phyloP scores from a whole-genome alignment of 1,140 invertebrate genomes.

The Galleria mellonella region DNA sequence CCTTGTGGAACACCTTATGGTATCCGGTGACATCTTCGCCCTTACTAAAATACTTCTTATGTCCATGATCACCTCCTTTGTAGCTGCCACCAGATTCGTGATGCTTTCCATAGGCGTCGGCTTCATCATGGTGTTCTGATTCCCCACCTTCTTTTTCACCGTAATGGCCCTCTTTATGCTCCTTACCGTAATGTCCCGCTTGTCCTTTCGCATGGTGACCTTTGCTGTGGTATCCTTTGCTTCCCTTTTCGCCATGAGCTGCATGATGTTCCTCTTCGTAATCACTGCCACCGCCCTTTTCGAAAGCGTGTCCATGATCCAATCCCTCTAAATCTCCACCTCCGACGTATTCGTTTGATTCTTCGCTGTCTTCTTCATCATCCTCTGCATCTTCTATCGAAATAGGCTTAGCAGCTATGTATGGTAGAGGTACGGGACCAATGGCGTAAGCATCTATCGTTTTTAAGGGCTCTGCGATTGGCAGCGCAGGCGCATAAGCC shows the following conservation, averaged over 20 bases:
- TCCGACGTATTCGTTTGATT: conserved; percentile 35
- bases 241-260: conserved; percentile 65
- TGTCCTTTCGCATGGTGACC: conserved; percentile 52
- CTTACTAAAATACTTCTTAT: conserved; percentile 81
- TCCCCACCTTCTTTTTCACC: conserved; percentile 53
- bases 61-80: conserved; percentile 81
- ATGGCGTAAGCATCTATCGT: conserved; percentile 40
- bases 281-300: conserved; percentile 49
- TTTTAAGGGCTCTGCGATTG: conserved; percentile 34
- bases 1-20: conserved; percentile 83
- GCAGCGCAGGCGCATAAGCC: conserved; percentile 34
- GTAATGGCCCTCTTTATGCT: conserved; percentile 49
- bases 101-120: conserved; percentile 59
- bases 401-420: conserved; percentile 53
- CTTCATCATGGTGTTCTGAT: conserved; percentile 48
- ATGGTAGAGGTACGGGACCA: conserved; percentile 47
- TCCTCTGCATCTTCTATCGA: conserved; percentile 42
- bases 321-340: conserved; percentile 19
- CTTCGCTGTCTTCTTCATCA: conserved; percentile 33
- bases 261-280: conserved; percentile 55
- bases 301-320: conserved; percentile 28
- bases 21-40: conserved; percentile 81
- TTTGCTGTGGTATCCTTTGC: conserved; percentile 55
- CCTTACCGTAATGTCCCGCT: conserved; percentile 44
- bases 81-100: conserved; percentile 74